Base-by-base conservation (phyloP, 1,140 invertebrate species). In the Drosophila equinoxialis region DNA sequence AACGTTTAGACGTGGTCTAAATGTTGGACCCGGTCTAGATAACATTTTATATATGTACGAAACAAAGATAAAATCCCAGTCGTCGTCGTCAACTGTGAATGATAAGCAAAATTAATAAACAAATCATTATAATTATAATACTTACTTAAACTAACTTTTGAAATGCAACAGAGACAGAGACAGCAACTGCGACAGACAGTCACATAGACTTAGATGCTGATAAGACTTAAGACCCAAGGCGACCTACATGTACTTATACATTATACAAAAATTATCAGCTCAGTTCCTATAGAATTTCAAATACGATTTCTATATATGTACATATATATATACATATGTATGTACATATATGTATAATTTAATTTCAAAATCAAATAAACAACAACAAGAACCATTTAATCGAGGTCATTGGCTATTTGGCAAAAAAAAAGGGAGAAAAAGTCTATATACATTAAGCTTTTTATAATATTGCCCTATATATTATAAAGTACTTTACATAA, bases 1-100 rank as follows among this genome's bases (percentile, higher is more conserved):
- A 77, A 89, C 77, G 77, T 74, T 77, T 89, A 89, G 83, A 87
- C 83, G 83, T 89, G 84, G 80, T 60, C 77, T 82, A 73, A 23
- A 76, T 77, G 79, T 62, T 79, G 76, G 77, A 66, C 68, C 58
- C 76, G 65, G 64, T 67, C 68, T 81, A 82, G 79, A 81, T 82
- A 82, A 65, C 14, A 20, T 8, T 30, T 30, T 30, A 30, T 30
- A 26, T 45, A 67, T 74, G n/a, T n/a, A n/a, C n/a, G 41, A 62
- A 6, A 51, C 33, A 35, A 20, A 35, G 30, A 51, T 51, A 51
- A 51, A 23, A 51, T 30, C 30, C 45, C 17, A 51, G 37, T 39
- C 37, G 37, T 39, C 37, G 37, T 39, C 37, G 11, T 51, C 2
- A 23, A 4, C 17, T 14, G 42, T n/a, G 6, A 48, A 51, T 23